Percentiles rank a stretch among this genome's conserved stretches.
Conservation (phyloP, 2,113 vertebrate genomes). For the Xerus inauris region DNA sequence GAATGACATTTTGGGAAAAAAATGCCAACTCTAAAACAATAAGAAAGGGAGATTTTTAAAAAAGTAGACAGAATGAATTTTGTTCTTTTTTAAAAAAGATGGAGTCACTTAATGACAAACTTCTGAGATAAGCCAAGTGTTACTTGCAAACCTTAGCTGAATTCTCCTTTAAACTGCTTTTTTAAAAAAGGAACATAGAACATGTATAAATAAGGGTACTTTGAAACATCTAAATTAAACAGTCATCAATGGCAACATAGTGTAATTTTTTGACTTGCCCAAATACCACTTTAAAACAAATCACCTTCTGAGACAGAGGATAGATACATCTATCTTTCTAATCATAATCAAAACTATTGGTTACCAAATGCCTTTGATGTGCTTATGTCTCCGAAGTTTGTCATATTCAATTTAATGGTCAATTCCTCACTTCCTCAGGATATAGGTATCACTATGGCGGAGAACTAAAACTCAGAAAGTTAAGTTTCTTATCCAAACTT, state of each 20-base stretch:
- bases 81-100: not conserved
- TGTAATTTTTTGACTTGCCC: not conserved
- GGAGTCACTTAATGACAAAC: not conserved
- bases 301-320: not conserved
- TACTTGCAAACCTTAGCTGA: not conserved
- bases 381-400: not conserved
- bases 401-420: not conserved
- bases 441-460: not conserved
- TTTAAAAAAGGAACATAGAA: not conserved
- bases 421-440: not conserved
- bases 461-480: conserved; percentile 22
- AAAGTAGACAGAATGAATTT: not conserved
- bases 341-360: not conserved
- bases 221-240: conserved; percentile 19
- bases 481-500: not conserved
- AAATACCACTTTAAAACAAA: conserved; percentile 46
- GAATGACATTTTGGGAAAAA: conserved; percentile 31
- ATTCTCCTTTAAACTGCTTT: not conserved
- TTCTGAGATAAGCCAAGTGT: not conserved
- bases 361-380: not conserved
- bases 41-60: not conserved
- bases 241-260: not conserved
- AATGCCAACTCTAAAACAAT: not conserved
- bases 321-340: not conserved
- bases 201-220: not conserved